Conservation (phyloP, 2,113 vertebrate genomes). For the Thinocorus orbignyianus region DNA sequence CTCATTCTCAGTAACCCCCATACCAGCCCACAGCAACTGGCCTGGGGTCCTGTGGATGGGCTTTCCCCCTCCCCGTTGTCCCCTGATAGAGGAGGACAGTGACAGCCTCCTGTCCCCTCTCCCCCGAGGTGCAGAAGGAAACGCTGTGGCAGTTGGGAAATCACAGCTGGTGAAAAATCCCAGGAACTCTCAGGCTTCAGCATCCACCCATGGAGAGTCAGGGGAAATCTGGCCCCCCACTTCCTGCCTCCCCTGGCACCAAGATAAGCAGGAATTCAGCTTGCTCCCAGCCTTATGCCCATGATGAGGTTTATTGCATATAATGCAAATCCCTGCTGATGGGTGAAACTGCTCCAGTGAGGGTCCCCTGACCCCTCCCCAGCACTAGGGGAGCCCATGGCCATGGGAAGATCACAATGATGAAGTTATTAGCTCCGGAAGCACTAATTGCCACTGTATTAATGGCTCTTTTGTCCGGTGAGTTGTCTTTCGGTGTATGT, state of each 20-base stretch:
- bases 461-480: background rate
- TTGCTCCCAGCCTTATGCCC: background rate
- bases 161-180: background rate
- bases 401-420: background rate
- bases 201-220: too few relatives aligned
- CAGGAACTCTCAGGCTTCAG: background rate
- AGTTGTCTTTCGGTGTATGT: background rate
- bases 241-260: background rate
- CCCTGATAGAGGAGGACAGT: background rate
- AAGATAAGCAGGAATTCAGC: background rate
- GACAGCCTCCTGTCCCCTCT: fast-evolving
- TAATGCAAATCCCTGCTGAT: background rate
- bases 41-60: fast-evolving
- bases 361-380: background rate
- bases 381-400: fast-evolving
- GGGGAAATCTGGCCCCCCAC: fast-evolving
- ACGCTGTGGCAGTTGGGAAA: fast-evolving
- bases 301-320: fast-evolving
- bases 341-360: fast-evolving
- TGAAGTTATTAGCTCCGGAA: constrained; percentile 8
- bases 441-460: background rate
- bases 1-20: background rate
- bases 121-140: fast-evolving
- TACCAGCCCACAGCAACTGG: background rate
- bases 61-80: background rate